Evolutionary conservation across 2,888 invertebrate genomes (phyloP).

Genomic region (Cactoblastis cactorum): DNA sequence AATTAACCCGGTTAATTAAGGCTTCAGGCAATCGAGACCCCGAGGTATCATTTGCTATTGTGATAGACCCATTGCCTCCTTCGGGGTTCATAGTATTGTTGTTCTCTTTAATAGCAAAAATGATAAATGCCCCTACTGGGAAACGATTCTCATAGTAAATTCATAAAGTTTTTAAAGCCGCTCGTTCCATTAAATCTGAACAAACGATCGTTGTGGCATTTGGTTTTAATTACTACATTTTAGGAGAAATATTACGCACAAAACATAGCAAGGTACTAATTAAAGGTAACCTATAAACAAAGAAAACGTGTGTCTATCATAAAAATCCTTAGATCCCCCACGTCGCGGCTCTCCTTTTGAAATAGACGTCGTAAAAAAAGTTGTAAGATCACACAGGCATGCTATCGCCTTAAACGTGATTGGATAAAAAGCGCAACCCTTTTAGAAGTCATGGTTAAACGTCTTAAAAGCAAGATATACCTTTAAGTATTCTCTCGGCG

Average conservation of each 20-base stretch:
- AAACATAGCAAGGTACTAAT: conserved; percentile 59
- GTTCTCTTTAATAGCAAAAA: conserved; percentile 73
- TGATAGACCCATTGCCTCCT: conserved; percentile 70
- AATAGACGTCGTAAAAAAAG: conserved; percentile 44
- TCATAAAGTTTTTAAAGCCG: conserved; percentile 29
- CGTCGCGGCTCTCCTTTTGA: conserved; percentile 36
- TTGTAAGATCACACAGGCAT: conserved; percentile 53
- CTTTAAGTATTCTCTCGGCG: conserved; percentile 72
- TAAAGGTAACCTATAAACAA: conserved; percentile 62
- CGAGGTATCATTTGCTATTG: conserved; percentile 76
- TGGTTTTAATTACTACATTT: conserved; percentile 24
- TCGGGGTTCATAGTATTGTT: conserved; percentile 67
- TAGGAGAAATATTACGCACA: conserved; percentile 35
- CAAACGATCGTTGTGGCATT: conserved; percentile 17
- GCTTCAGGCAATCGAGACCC: conserved; percentile 61
- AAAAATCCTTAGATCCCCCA: conserved; percentile 70
- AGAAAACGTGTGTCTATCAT: conserved; percentile 58
- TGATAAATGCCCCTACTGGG: conserved; percentile 72
- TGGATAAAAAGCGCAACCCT: conserved; percentile 76
- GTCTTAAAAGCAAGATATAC: conserved; percentile 64
- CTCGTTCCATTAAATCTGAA: conserved; percentile 19
- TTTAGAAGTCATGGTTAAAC: conserved; percentile 71
- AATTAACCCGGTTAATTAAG: conserved; percentile 49
- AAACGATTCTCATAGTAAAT: conserved; percentile 45
- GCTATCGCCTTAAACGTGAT: conserved; percentile 65